phyloP scores from a whole-genome alignment of 2,797 vertebrate genomes.

The Brachyrhaphis roseni region DNA sequence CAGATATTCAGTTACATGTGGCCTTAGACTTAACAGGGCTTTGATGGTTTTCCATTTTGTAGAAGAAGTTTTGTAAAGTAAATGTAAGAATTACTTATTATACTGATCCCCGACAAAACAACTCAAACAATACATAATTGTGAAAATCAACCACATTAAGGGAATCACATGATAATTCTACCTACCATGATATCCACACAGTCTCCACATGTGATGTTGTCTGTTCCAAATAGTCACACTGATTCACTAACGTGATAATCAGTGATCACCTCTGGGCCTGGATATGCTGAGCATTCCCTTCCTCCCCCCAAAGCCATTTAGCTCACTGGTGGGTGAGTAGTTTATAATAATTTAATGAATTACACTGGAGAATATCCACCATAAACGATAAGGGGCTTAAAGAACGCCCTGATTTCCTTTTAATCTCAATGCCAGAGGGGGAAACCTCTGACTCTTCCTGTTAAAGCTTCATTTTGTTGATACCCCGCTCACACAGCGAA shows the following conservation, averaged over 20 bases:
- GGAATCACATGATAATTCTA: too few relatives aligned
- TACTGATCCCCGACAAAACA: background rate
- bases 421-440: background rate
- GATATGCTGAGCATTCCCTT: too few relatives aligned
- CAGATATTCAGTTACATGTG: background rate
- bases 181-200: background rate
- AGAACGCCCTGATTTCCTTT: background rate
- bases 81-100: background rate
- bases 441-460: background rate
- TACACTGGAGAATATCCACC: background rate
- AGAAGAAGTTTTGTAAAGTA: background rate
- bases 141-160: background rate
- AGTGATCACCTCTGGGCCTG: background rate
- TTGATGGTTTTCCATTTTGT: background rate
- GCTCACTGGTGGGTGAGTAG: background rate
- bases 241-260: background rate
- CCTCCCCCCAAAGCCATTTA: background rate
- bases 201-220: background rate
- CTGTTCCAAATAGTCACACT: background rate
- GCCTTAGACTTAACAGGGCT: background rate
- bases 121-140: background rate
- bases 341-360: slow-evolving; percentile 2
- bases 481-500: background rate
- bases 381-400: slow-evolving; percentile 9
- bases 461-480: background rate